These are phyloP conservation scores for Hephaestus fuliginosus DNA, from an alignment of 2,797 vertebrate species.

Conservation along the genomic window DNA sequence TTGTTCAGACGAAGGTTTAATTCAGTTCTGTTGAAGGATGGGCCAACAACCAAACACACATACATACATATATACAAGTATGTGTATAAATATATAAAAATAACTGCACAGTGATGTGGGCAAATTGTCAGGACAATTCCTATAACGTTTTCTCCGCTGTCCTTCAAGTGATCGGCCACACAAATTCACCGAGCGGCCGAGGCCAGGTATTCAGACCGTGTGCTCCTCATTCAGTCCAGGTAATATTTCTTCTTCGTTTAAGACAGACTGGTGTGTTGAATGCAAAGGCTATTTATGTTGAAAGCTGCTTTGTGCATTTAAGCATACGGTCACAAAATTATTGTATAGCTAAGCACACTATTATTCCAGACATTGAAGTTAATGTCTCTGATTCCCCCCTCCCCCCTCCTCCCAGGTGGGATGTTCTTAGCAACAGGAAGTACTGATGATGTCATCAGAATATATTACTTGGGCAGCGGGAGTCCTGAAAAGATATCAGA, in stretches of 20 bases:
- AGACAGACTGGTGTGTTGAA: neutral
- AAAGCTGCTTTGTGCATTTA: neutral
- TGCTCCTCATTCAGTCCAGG: constrained; percentile 98
- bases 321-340: neutral
- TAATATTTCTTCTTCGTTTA: constrained; percentile 65
- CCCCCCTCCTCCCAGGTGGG: constrained; percentile 86
- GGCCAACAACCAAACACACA: neutral
- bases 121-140: neutral
- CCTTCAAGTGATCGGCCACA: constrained; percentile 90
- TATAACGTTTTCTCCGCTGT: constrained; percentile 41
- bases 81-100: too few species aligned
- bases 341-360: neutral
- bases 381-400: neutral
- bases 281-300: constrained; percentile 3
- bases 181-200: constrained; percentile 95
- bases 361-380: neutral
- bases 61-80: too few species aligned
- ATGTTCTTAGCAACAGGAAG: constrained; percentile 98
- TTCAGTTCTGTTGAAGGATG: neutral
- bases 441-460: constrained; percentile 97
- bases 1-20: neutral
- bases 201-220: constrained; percentile 96
- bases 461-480: constrained; percentile 96
- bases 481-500: constrained; percentile 95
- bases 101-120: neutral